These are phyloP conservation scores for Chamaea fasciata DNA, from an alignment of 2,113 vertebrate genomes.

Conservation along the genomic window DNA sequence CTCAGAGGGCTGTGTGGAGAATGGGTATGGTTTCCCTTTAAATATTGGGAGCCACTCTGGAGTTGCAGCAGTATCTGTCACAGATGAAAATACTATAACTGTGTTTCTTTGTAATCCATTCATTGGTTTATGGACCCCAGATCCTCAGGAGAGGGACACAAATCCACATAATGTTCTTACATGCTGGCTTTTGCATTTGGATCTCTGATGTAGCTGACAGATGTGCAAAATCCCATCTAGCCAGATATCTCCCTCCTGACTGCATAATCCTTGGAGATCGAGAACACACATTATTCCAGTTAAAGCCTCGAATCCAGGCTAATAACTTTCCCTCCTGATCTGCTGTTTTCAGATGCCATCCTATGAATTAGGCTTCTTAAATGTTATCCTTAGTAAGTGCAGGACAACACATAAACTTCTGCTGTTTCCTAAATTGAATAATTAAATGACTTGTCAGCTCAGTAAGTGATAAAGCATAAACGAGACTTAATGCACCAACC, in stretches of 20 bases:
- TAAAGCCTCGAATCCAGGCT: neutral
- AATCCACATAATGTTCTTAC: slow-evolving; percentile 53
- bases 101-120: slow-evolving; percentile 35
- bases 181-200: slow-evolving; percentile 48
- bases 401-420: neutral
- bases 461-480: neutral
- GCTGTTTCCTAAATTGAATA: neutral
- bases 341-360: neutral
- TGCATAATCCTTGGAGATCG: neutral
- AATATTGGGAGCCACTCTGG: neutral
- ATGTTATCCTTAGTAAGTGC: neutral
- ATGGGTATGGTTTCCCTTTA: neutral
- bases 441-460: neutral
- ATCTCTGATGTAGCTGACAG: slow-evolving; percentile 59
- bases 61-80: neutral
- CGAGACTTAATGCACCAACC: neutral
- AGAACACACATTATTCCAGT: neutral
- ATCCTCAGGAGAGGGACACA: slow-evolving; percentile 46
- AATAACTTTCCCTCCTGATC: neutral
- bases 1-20: neutral
- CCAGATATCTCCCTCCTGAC: slow-evolving; percentile 38
- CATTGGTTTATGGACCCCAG: slow-evolving; percentile 32
- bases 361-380: neutral
- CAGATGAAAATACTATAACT: slow-evolving; percentile 46
- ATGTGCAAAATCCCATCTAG: slow-evolving; percentile 58